A percentile compares a stretch with the other conserved stretches of the same genome.
phyloP scores from a whole-genome alignment of 1,140 invertebrate species.

The Spodoptera litura region DNA sequence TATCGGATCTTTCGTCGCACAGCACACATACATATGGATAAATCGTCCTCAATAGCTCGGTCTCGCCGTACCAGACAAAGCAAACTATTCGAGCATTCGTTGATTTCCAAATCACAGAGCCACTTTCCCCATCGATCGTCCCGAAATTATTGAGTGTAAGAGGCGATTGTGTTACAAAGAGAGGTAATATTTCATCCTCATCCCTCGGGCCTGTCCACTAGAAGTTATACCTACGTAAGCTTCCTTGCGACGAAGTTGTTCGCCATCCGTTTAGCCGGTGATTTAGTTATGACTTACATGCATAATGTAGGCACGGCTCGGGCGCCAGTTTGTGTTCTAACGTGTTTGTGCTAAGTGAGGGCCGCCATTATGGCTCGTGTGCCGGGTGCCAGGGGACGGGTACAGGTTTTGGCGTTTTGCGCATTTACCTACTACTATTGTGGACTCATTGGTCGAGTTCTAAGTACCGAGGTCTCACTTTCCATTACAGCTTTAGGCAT shows the following conservation, averaged over 20 bases:
- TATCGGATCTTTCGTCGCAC: too few relatives aligned
- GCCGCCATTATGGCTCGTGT: too few relatives aligned
- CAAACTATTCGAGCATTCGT: slow-evolving; percentile 3
- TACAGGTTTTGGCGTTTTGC: too few relatives aligned
- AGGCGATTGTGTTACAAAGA: slow-evolving; percentile 40
- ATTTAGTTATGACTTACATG: slow-evolving; percentile 33
- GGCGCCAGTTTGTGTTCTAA: neutral
- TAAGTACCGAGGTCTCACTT: too few relatives aligned
- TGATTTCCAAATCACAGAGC: slow-evolving; percentile 25
- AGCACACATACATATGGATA: neutral
- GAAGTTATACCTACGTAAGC: neutral
- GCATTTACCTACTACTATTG: too few relatives aligned
- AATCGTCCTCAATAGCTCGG: slow-evolving; percentile 2
- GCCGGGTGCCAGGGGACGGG: too few relatives aligned
- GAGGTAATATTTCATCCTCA: slow-evolving; percentile 24
- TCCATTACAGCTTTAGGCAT: too few relatives aligned
- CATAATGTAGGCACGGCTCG: neutral
- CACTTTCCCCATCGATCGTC: slow-evolving; percentile 24
- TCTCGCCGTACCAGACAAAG: slow-evolving; percentile 5
- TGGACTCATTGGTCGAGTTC: too few relatives aligned
- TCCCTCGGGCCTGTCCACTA: slow-evolving; percentile 24
- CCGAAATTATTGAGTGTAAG: slow-evolving; percentile 31
- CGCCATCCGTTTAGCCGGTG: slow-evolving; percentile 25
- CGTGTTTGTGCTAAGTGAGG: slow-evolving; percentile 3
- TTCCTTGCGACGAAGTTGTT: slow-evolving; percentile 3